Evolutionary conservation across 2,113 vertebrate species (phyloP), one percentile per base, ranked within the genome.

Genomic region (Xiphophorus couchianus): DNA sequence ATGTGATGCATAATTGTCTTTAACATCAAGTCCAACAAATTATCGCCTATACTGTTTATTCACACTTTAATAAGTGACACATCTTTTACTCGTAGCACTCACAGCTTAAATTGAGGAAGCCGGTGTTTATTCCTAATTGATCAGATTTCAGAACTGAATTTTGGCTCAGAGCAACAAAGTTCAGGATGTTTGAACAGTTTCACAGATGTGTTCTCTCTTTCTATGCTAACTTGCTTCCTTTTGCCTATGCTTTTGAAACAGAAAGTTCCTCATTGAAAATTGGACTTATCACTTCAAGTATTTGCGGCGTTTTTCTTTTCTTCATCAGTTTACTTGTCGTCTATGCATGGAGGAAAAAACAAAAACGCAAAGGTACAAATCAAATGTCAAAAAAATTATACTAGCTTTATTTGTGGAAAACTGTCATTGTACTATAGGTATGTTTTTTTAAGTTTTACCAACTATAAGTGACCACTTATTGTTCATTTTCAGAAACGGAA

Each of bases 301-400:
- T 58, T 58, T 58, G 25, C 2, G 8, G 25, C 8, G 2, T 80
- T 0, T 14, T 17, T 19, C 15, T 85, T 61, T 51, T 86, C 3
- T 29, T 76, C 28, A 37, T 83, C 0, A 71, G 37, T 1, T 17
- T 74, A 17, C 71, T 33, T 2, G 15, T 78, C 17, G 3, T 85
- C 62, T 83, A 6, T 64, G 0, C 5, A 44, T 35, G 67, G 6
- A 89, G 33, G 64, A 91, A 79, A 71, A 83, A 81, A 44, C 19
- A 42, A 71, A 58, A 28, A 4, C 61, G 33, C 37, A 74, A 70
- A 81, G 86, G 88, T 89, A 74, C 0, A 44, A 29, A 68, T 35
- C 19, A 25, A 0, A n/a, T 31, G 6, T 58, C 30, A 35, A 25
- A 11, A 25, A 6, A 33, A 5, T 35, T 22, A 54, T 74, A 9